Evolutionary conservation across 2,888 invertebrate species (phyloP), one percentile per base, ranked within the genome.

Genomic region (Euclidia mi): DNA sequence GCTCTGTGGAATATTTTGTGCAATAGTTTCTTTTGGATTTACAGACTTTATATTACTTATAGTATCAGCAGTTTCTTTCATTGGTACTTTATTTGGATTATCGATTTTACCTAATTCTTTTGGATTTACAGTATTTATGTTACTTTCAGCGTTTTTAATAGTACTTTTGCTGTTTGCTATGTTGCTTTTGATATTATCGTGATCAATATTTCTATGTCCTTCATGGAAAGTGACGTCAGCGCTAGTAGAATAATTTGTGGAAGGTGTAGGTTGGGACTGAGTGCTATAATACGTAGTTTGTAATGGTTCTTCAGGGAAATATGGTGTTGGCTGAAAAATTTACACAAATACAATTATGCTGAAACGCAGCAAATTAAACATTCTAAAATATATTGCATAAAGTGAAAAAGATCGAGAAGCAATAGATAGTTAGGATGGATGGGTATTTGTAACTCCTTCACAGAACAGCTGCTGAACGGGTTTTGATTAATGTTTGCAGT

Each of bases 241-340:
- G 7, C 31, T 11, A 12, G 28, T 38, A 15, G 37, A 9, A 4
- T 29, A 17, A 10, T 9, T 28, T 10, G 20, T 45, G n/a, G 18
- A 29, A 14, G 4, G 35, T 6, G 2, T n/a, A n/a, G 32, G 12
- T 25, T 35, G 20, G 20, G 25, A 25, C 9, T 51, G 44, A 3
- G 47, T 38, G 28, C n/a, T 44, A 2, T 60, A 68, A 20, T 47
- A 53, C 2, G 60, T 66, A 0, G 18, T 53, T 61, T 73, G 71
- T 10, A 60, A 46, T 25, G 44, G 4, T 11, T 65, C 41, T 31
- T 56, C 38, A 0, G 17, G 14, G 12, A 15, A 1, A 1, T 11
- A 10, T 0, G n/a, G 0, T 6, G 3, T 29, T 3, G 3, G 12
- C 71, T 71, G 57, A 28, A 71, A 67, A 12, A 0, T n/a, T n/a